Percentiles rank a stretch among this genome's conserved stretches.
Conservation (phyloP, 2,797 vertebrate genomes). For the Acrossocheilus wenchowensis region DNA sequence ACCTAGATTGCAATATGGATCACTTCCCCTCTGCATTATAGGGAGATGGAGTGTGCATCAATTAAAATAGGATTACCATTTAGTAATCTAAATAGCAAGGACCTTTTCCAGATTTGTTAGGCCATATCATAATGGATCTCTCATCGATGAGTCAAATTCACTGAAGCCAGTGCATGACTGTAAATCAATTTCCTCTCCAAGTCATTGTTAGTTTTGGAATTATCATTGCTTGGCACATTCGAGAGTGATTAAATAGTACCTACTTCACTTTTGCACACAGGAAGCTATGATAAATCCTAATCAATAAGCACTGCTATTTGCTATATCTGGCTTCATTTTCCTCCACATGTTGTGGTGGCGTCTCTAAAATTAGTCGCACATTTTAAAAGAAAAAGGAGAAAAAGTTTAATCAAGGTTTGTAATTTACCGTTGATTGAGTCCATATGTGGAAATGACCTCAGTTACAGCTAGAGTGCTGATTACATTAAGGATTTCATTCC, state of each 20-base stretch:
- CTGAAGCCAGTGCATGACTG: slow-evolving; percentile 27
- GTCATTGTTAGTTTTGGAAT: slow-evolving; percentile 59
- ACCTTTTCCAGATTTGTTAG: slow-evolving; percentile 39
- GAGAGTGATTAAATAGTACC: slow-evolving; percentile 53
- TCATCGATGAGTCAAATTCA: slow-evolving; percentile 46
- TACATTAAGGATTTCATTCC: slow-evolving; percentile 47
- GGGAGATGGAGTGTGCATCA: slow-evolving; percentile 39
- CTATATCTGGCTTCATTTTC: slow-evolving; percentile 32
- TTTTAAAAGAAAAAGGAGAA: slow-evolving; percentile 51
- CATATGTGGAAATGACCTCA: slow-evolving; percentile 49
- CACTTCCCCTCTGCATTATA: slow-evolving; percentile 18
- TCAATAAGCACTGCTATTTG: slow-evolving; percentile 62
- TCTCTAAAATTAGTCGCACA: slow-evolving; percentile 49
- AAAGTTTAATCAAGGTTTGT: slow-evolving; percentile 54
- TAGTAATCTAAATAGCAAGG: slow-evolving; percentile 35
- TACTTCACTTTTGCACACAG: slow-evolving; percentile 32
- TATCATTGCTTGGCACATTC: slow-evolving; percentile 50
- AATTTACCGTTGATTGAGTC: slow-evolving; percentile 55
- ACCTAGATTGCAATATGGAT: slow-evolving; percentile 41
- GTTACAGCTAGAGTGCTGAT: slow-evolving; percentile 51
- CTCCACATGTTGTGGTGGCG: slow-evolving; percentile 12
- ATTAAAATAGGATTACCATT: slow-evolving; percentile 61
- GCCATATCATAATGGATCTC: slow-evolving; percentile 52
- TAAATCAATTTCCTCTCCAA: slow-evolving; percentile 57
- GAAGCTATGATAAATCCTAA: slow-evolving; percentile 54